These are phyloP conservation scores for Eulemur macaco DNA, from an alignment of 2,113 vertebrate genomes.

Conservation along the genomic window DNA sequence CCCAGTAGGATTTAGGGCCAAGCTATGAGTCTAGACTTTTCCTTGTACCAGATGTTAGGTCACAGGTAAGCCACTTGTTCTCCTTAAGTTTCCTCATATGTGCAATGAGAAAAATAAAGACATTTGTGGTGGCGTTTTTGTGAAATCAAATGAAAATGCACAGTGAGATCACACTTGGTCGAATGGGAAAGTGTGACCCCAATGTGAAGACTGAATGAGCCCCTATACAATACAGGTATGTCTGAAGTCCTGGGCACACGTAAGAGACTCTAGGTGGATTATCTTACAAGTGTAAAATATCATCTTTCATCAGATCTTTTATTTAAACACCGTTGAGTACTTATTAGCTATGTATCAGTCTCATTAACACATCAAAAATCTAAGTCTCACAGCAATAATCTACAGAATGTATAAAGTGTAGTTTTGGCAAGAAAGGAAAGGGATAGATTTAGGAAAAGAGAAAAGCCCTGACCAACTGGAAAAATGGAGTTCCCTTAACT, in stretches of 20 bases:
- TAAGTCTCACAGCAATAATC: not conserved
- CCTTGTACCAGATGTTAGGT: not conserved
- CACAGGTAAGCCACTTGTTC: not conserved
- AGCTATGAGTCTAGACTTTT: not conserved
- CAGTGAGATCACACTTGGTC: not conserved
- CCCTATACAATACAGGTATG: not conserved
- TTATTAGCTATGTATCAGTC: not conserved
- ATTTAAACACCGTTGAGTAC: not conserved
- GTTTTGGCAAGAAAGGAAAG: not conserved
- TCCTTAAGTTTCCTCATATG: not conserved
- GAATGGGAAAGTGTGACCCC: not conserved
- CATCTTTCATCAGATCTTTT: slow-evolving; percentile 15
- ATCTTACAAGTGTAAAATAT: not conserved
- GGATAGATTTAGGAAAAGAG: not conserved
- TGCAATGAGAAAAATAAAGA: not conserved
- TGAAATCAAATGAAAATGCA: not conserved
- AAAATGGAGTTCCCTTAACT: not conserved
- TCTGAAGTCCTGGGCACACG: not conserved
- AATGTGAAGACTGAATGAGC: not conserved
- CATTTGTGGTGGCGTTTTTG: not conserved
- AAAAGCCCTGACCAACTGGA: not conserved
- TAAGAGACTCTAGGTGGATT: not conserved
- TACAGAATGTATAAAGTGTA: not conserved
- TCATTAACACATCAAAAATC: slow-evolving; percentile 41
- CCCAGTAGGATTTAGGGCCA: too few species aligned